Evolutionary conservation across 2,113 vertebrate genomes (phyloP), one percentile per base, ranked within the genome.

Genomic region (Grammomys dolichurus): DNA sequence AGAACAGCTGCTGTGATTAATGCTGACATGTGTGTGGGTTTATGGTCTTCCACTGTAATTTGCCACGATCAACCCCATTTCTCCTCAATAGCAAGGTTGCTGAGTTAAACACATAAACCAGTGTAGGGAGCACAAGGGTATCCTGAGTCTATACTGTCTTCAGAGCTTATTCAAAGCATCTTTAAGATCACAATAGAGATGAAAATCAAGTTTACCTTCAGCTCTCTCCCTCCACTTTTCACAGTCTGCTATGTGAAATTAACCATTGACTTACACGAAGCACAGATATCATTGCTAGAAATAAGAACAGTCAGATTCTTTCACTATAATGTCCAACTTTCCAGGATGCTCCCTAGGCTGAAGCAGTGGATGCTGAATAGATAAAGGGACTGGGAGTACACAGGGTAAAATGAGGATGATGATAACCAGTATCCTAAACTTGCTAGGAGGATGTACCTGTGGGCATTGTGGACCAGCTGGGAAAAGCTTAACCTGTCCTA

Each of bases 201-300:
- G 56, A 75, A 89, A 95, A 86, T 31, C 16, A 81, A 87, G 54
- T 6, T 10, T 95, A 20, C 40, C 19, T 94, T 95, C 48, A 96
- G 36, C 8, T 65, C 12, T 22, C 33, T 78, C 20, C 22, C 67
- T 58, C 36, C 5, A 70, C 17, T 43, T 86, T 63, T 65, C 19
- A n/a, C 82, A 14, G 51, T 90, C 93, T 94, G 5, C n/a, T 86
- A 33, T 87, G 65, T 5, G 13, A 78, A 94, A 96, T 40, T 72
- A 63, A 72, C 54, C 36, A 65, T 2, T 80, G 60, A 92, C 70
- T 95, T 48, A 60, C 22, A 4, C 12, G 54, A 93, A 92, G 78
- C 11, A n/a, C 36, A 91, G 51, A 43, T 43, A 60, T 2, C 33
- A 76, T 91, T 85, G 72, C 48, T 60, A 89, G 76, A 96, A 95